phyloP scores from a whole-genome alignment of 2,113 vertebrate species.

The Scatophagus argus region DNA sequence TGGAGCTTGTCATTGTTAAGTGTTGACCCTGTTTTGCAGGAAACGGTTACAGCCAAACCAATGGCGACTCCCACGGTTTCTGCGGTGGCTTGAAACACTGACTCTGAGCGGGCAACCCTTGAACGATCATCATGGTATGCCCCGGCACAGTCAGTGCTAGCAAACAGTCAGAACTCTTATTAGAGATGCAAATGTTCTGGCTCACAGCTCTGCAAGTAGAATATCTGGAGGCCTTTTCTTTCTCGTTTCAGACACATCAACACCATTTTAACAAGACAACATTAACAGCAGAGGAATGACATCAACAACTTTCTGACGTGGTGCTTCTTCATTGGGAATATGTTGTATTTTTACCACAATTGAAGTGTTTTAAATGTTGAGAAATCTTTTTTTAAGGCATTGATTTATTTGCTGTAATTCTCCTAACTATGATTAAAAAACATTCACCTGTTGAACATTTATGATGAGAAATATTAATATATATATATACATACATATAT shows the following conservation, averaged over 20 bases:
- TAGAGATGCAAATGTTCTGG: neutral
- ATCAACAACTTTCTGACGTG: conserved; percentile 83
- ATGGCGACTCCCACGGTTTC: conserved; percentile 59
- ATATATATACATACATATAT: too few species aligned
- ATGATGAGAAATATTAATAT: conserved; percentile 88
- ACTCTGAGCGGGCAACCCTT: conserved; percentile 45
- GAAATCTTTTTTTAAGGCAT: conserved; percentile 45
- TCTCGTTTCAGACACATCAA: conserved; percentile 80
- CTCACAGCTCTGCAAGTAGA: neutral
- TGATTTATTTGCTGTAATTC: conserved; percentile 73
- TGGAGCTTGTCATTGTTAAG: neutral
- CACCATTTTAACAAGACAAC: conserved; percentile 71
- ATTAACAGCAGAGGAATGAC: conserved; percentile 81
- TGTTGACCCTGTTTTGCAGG: conserved; percentile 53
- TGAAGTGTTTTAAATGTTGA: conserved; percentile 84
- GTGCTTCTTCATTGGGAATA: conserved; percentile 90
- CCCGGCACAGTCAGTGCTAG: neutral
- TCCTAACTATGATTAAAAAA: conserved; percentile 64
- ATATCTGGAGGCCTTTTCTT: conserved; percentile 1
- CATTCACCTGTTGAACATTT: conserved; percentile 64
- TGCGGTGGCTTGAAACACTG: conserved; percentile 61
- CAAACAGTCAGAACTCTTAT: neutral
- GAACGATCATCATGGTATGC: conserved; percentile 7
- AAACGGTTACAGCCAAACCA: conserved; percentile 67
- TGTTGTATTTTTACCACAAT: conserved; percentile 92